phyloP scores from a whole-genome alignment of 2,888 invertebrate genomes.

The Norana najaformis region DNA sequence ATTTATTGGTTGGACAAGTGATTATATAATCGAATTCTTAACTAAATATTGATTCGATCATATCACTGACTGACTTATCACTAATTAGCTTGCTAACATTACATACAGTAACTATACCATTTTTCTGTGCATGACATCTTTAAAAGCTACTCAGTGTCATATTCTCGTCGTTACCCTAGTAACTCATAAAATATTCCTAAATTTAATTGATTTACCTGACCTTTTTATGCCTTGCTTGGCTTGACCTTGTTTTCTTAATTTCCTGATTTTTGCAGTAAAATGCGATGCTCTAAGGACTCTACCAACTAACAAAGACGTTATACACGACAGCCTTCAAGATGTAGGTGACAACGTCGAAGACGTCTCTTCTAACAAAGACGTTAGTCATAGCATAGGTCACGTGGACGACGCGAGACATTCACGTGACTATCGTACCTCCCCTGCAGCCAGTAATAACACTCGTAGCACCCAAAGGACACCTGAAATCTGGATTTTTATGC shows the following conservation, averaged over 20 bases:
- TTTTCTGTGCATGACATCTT: no score
- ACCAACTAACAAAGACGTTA: neutral
- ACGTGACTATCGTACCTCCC: slow-evolving; percentile 18
- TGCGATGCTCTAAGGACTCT: neutral
- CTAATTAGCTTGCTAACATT: neutral
- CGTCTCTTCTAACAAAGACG: neutral
- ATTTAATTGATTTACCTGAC: neutral
- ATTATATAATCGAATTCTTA: neutral
- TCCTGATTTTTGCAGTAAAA: neutral
- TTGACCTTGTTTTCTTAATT: neutral
- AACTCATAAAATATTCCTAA: neutral
- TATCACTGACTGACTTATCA: neutral
- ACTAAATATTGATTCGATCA: neutral
- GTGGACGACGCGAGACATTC: slow-evolving; percentile 7
- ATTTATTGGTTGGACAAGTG: no score
- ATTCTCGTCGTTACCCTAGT: neutral
- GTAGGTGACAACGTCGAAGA: neutral
- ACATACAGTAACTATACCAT: no score
- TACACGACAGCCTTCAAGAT: slow-evolving; percentile 22
- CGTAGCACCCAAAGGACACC: slow-evolving; percentile 1
- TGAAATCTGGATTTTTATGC: neutral
- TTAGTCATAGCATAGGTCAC: neutral
- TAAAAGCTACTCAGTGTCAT: neutral
- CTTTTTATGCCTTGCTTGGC: neutral
- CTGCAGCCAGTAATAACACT: neutral